A percentile compares a stretch with the other conserved stretches of the same genome.
Evolutionary conservation across 92 coral and sea anemone genomes (phyloP).

Genomic region (Parazoanthus swiftii): DNA sequence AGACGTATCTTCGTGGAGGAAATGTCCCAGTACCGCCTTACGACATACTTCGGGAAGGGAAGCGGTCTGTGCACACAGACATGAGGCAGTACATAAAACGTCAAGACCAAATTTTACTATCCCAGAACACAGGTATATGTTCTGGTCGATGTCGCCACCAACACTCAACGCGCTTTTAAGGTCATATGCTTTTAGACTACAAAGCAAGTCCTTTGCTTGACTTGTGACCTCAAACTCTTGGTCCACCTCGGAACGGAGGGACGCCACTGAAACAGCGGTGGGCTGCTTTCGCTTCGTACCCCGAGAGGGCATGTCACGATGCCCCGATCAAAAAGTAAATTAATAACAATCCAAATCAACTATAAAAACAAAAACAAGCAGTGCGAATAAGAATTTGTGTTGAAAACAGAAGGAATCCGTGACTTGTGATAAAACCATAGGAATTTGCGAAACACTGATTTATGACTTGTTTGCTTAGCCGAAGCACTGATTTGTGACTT

Average conservation of each 20-base stretch:
- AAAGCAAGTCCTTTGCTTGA: slow-evolving; percentile 2
- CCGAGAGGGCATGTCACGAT: not conserved
- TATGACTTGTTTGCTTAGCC: too few species aligned
- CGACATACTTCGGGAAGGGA: too few species aligned
- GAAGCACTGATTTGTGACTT: slow-evolving; percentile 32
- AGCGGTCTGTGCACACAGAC: too few species aligned
- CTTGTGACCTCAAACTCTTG: not conserved
- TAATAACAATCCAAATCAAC: not conserved
- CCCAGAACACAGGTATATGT: not conserved
- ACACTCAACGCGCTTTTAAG: not conserved
- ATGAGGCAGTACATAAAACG: too few species aligned
- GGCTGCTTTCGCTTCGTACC: slow-evolving; percentile 42
- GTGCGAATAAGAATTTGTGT: not conserved
- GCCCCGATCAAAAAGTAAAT: not conserved
- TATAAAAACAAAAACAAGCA: not conserved
- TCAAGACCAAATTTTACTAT: too few species aligned
- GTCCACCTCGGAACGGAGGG: slow-evolving; percentile 8
- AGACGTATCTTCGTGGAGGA: too few species aligned
- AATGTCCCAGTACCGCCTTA: too few species aligned
- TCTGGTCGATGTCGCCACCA: not conserved
- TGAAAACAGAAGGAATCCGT: slow-evolving; percentile 29
- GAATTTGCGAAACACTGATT: too few species aligned
- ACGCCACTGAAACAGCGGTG: slow-evolving; percentile 31
- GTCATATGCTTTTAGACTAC: not conserved
- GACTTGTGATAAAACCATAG: not conserved